Evolutionary conservation across 2,113 vertebrate species (phyloP).

Genomic region (Myodes glareolus): DNA sequence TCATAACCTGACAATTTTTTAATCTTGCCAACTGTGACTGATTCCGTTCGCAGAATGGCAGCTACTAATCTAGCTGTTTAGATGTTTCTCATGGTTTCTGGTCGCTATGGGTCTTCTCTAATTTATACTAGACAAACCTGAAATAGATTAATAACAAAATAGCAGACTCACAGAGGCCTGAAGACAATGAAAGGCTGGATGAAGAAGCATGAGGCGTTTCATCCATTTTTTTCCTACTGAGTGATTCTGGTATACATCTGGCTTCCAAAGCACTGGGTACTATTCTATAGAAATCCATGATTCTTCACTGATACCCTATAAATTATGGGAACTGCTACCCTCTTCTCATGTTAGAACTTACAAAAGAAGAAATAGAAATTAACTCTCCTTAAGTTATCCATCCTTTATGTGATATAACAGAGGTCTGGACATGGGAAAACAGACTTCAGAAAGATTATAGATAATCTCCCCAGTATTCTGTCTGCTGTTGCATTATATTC

Average conservation of each 20-base stretch:
- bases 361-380: not conserved
- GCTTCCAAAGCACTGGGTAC: accelerated
- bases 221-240: not conserved
- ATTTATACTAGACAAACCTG: too few species aligned
- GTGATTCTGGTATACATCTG: not conserved
- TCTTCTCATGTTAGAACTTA: not conserved
- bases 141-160: not conserved
- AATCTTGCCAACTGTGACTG: not conserved
- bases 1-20: not conserved
- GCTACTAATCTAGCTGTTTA: not conserved
- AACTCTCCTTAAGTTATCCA: not conserved
- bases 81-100: not conserved
- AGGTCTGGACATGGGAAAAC: not conserved
- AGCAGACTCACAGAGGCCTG: too few species aligned
- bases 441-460: not conserved
- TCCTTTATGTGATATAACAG: not conserved
- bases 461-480: accelerated
- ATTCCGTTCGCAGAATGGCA: not conserved
- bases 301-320: not conserved
- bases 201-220: not conserved
- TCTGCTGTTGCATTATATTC: not conserved
- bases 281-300: not conserved
- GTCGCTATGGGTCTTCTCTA: not conserved
- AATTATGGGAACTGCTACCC: accelerated
- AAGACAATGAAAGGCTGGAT: not conserved